Percentiles rank a stretch among this genome's conserved stretches.
These are phyloP conservation scores for Palaemon carinicauda DNA, from an alignment of 1,140 invertebrate species.

Conservation along the genomic window DNA sequence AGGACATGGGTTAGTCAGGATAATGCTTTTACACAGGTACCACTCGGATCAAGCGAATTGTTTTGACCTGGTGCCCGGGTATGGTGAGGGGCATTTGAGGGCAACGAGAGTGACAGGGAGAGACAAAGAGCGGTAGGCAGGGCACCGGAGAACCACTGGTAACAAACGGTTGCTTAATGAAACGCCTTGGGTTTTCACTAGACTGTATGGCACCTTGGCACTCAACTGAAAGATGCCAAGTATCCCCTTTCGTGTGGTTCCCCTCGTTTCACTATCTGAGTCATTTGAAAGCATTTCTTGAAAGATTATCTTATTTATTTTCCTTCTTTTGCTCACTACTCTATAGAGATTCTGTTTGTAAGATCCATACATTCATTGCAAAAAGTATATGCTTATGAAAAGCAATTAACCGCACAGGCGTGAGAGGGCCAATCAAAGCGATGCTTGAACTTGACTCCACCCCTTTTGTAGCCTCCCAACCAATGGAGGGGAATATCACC, in stretches of 20 bases:
- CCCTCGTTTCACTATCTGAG: not conserved
- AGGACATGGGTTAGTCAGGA: too few relatives aligned
- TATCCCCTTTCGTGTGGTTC: not conserved
- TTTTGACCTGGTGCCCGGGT: not conserved
- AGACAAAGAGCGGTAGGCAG: not conserved
- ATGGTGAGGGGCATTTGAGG: not conserved
- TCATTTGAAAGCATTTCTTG: too few relatives aligned
- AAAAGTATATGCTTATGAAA: too few relatives aligned
- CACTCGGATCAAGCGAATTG: not conserved
- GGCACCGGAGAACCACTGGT: not conserved
- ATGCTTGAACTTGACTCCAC: too few relatives aligned
- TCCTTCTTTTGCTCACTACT: not conserved
- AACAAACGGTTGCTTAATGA: not conserved
- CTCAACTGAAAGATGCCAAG: not conserved
- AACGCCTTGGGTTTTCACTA: constrained; percentile 3
- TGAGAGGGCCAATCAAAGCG: too few relatives aligned
- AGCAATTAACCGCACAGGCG: too few relatives aligned
- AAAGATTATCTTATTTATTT: too few relatives aligned
- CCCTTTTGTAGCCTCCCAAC: too few relatives aligned
- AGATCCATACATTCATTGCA: too few relatives aligned
- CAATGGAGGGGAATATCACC: too few relatives aligned
- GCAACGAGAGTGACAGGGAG: not conserved
- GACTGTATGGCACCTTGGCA: constrained; percentile 43
- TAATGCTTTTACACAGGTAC: too few relatives aligned
- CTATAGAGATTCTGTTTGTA: not conserved